Conservation (phyloP, 92 coral and sea anemone genomes). For the Phymanthus crucifer region DNA sequence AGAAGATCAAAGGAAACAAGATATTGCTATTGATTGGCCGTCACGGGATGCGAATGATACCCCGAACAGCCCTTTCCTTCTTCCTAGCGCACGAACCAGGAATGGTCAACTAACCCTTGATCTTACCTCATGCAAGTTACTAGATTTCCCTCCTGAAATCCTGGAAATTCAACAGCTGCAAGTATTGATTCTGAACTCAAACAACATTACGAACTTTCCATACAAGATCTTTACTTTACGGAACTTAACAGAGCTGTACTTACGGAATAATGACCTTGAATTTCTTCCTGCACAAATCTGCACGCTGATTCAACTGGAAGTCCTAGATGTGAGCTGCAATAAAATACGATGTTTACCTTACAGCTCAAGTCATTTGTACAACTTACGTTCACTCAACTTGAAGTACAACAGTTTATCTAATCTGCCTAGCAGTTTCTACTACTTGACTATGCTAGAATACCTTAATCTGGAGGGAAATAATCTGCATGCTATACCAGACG, state of each 20-base stretch:
- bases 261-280: conserved; percentile 69
- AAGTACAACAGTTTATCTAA: conserved; percentile 57
- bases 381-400: conserved; percentile 55
- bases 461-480: conserved; percentile 73
- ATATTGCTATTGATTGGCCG: conserved; percentile 55
- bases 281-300: conserved; percentile 86
- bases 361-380: conserved; percentile 60
- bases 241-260: conserved; percentile 64
- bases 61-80: conserved; percentile 12
- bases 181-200: conserved; percentile 59
- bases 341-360: conserved; percentile 65
- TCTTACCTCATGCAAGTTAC: conserved; percentile 56
- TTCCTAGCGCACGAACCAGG: conserved; percentile 59
- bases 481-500: conserved; percentile 56
- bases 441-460: conserved; percentile 40
- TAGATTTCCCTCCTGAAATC: conserved; percentile 59
- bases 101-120: conserved; percentile 69
- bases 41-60: conserved; percentile 59
- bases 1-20: conserved; percentile 24
- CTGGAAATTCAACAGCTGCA: conserved; percentile 52
- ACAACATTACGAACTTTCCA: conserved; percentile 71
- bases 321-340: conserved; percentile 71
- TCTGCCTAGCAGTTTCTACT: conserved; percentile 68
- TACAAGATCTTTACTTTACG: conserved; percentile 68
- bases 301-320: conserved; percentile 66